These are phyloP conservation scores for Orgyia antiqua DNA, from an alignment of 2,888 invertebrate species.

Conservation along the genomic window DNA sequence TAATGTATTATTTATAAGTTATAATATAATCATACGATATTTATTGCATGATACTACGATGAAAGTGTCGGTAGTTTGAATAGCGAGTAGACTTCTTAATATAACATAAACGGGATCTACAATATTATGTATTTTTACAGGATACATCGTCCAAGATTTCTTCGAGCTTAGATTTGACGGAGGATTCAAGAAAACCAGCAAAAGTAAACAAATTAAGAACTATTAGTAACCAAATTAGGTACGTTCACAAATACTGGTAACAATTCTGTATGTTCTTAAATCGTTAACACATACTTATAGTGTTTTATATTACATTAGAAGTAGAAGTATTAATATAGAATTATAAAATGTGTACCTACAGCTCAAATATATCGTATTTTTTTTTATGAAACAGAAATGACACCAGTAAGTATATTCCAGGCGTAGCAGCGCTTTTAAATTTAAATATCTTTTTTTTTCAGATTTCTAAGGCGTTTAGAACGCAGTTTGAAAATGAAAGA, in stretches of 20 bases:
- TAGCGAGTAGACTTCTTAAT: no score
- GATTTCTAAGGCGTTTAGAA: constrained; percentile 84
- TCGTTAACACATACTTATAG: no score
- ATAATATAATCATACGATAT: not conserved
- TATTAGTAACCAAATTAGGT: constrained; percentile 89
- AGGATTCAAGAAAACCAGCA: constrained; percentile 73
- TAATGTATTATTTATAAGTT: no score
- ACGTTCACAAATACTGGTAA: no score
- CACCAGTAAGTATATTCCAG: no score
- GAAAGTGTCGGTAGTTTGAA: not conserved
- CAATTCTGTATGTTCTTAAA: no score
- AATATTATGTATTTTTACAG: constrained; percentile 41
- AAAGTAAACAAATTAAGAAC: constrained; percentile 84
- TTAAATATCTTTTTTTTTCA: constrained; percentile 32
- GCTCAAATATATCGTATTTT: no score
- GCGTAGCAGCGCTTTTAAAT: not conserved
- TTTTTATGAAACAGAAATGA: no score
- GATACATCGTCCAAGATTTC: constrained; percentile 80
- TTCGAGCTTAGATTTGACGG: constrained; percentile 76
- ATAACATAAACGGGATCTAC: no score
- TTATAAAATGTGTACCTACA: no score
- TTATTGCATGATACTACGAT: not conserved
- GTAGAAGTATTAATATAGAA: no score
- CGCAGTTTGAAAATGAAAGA: constrained; percentile 84
- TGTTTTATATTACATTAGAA: no score